Evolutionary conservation across 2,113 vertebrate genomes (phyloP), one percentile per base, ranked within the genome.

Genomic region (Leptosomus discolor): DNA sequence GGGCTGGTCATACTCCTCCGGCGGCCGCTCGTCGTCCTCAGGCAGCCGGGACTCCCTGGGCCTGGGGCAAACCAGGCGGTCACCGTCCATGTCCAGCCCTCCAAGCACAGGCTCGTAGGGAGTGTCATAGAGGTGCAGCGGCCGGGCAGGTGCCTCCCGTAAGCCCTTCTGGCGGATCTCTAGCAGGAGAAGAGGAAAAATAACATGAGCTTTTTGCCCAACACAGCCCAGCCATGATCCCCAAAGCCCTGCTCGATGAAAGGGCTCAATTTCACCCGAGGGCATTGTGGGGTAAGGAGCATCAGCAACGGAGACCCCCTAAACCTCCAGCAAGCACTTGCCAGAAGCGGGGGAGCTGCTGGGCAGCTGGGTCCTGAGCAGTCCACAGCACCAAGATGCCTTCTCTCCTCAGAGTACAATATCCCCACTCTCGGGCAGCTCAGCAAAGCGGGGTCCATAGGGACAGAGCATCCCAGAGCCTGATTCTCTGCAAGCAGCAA

Each of bases 1-100:
- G 29, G 99, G 99, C 95, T 99, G 99, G 97, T 99, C 99, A 3
- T 99, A 99, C 61, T 99, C 99, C 96, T 99, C 99, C 0, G 99
- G 99, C 0, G 99, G 99, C 94, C 99, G 98, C 95, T 99, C 99
- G 0, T 99, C 99, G 1, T 99, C 99, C 97, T 99, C 99, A 0
- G 99, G 99, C 96, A 99, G 98, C 20, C 99, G 98, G 88, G 99
- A 99, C 90, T 99, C 99, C 54, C 99, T 96, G 58, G 98, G 98
- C 91, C 98, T 97, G 46, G 97, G 96, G 69, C 97, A 95, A 14
- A 97, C 85, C 1, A 94, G 88, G 21, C 89, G 97, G 61, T 99
- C 98, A 0, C 98, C 79, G 43, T 99, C 99, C 0, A 97, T 92
- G 43, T 98, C 98, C 5, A 97, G 88, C 10, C 98, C 99, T 9